These are phyloP conservation scores for Maniola jurtina DNA, from an alignment of 1,140 invertebrate species.

Conservation along the genomic window DNA sequence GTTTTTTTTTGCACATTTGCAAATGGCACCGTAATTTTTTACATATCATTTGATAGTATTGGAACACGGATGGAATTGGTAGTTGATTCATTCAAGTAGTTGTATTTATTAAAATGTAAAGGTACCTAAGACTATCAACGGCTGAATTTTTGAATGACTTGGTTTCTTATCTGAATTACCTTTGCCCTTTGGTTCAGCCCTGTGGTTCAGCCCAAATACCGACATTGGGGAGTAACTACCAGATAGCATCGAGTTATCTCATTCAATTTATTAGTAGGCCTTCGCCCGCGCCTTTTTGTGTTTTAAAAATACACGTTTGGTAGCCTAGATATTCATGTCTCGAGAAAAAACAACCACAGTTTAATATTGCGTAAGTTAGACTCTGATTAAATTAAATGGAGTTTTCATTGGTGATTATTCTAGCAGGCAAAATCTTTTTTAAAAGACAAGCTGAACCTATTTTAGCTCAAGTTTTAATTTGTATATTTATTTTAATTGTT, in stretches of 20 bases:
- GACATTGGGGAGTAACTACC: slow-evolving; percentile 19
- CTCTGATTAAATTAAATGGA: too few relatives aligned
- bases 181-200: slow-evolving; percentile 27
- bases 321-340: neutral
- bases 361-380: neutral
- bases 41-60: too few relatives aligned
- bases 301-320: neutral
- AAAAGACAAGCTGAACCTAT: too few relatives aligned
- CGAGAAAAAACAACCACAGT: neutral
- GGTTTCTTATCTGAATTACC: slow-evolving; percentile 27
- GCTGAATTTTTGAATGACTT: slow-evolving; percentile 21
- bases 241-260: slow-evolving; percentile 26
- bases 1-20: too few relatives aligned
- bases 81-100: neutral
- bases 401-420: too few relatives aligned
- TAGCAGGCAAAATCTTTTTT: too few relatives aligned
- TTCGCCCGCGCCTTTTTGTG: neutral
- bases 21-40: too few relatives aligned
- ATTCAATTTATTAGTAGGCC: slow-evolving; percentile 15
- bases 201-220: slow-evolving; percentile 25
- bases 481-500: too few relatives aligned
- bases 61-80: too few relatives aligned
- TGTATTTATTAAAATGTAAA: neutral
- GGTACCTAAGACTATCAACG: neutral
- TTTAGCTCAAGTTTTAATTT: too few relatives aligned